Conservation (phyloP, 2,797 vertebrate species). For the Pipistrellus pygmaeus region DNA sequence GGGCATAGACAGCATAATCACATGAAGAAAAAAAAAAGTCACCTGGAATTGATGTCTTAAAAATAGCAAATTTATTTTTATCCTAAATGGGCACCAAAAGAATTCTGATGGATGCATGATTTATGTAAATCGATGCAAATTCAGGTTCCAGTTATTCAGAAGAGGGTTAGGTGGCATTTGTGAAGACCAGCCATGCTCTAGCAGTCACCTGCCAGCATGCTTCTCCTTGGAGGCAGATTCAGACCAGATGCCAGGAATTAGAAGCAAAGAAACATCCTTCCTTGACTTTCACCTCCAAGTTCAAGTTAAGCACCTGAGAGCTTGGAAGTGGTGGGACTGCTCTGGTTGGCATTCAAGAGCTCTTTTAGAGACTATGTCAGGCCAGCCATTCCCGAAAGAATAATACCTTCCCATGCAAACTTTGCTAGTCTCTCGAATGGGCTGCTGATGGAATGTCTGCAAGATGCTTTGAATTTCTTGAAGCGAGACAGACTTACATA, state of each 20-base stretch:
- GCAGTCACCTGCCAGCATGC: slow-evolving; percentile 67
- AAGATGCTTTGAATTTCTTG: slow-evolving; percentile 11
- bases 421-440: background rate
- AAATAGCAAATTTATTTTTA: slow-evolving; percentile 76
- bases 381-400: slow-evolving; percentile 9
- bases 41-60: slow-evolving; percentile 61
- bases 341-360: slow-evolving; percentile 20
- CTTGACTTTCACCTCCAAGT: slow-evolving; percentile 63
- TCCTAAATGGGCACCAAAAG: slow-evolving; percentile 63
- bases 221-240: slow-evolving; percentile 62
- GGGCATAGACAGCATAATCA: background rate
- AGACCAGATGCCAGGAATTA: slow-evolving; percentile 72
- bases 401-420: background rate
- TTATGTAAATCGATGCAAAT: slow-evolving; percentile 72
- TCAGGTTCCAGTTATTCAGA: slow-evolving; percentile 12
- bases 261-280: slow-evolving; percentile 34
- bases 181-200: slow-evolving; percentile 67
- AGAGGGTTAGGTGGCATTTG: slow-evolving; percentile 63
- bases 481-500: background rate
- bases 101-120: slow-evolving; percentile 19
- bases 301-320: slow-evolving; percentile 45
- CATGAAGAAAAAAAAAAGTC: background rate
- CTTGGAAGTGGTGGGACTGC: slow-evolving; percentile 31
- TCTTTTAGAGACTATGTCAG: background rate
- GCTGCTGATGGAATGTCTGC: background rate